Base-by-base conservation (phyloP, 2,797 vertebrate genomes). In the Coracias cyanogaster region DNA sequence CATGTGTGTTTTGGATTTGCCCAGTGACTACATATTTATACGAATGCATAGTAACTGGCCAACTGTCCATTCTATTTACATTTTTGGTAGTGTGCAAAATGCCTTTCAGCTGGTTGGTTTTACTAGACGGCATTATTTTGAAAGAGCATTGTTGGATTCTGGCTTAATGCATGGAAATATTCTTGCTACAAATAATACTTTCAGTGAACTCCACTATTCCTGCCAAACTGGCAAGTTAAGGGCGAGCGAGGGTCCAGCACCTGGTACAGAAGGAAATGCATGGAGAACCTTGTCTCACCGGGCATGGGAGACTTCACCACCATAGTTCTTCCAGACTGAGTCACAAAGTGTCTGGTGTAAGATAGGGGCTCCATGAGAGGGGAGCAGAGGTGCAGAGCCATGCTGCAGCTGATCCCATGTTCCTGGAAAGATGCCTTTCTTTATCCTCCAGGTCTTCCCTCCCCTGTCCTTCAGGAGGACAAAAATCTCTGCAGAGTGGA, bases 51-150 rank as follows among this genome's bases (percentile, higher is more conserved):
- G 58, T 76, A 90, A 76, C 43, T 2, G 20, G 49, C 89, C 87
- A 95, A 91, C 18, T 78, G 90, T 91, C 93, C 89, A 12, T 81
- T 95, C 33, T 95, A 86, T 95, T 97, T 95, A 94, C 90, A 86
- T 95, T 90, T 96, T 80, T 67, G 73, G 83, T 94, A 60, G 86
- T 76, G 79, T 91, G 67, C 29, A 79, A 97, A 96, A 95, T 58
- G 82, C 54, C 79, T 94, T 96, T 96, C 96, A 96, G 73, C 90
- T 94, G 93, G 83, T 82, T 96, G 86, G 74, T 93, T 95, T 97
- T 88, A 94, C 80, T 82, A 91, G 93, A 84, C 81, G 93, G 62
- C 51, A 54, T 89, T 93, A 89, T 78, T 96, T 89, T 93, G 76
- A 61, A 93, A 96, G 70, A 94, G 8, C 46, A 57, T 91, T 81